Evolutionary conservation across 2,888 invertebrate species (phyloP).

Genomic region (Nemapogon koenigi): DNA sequence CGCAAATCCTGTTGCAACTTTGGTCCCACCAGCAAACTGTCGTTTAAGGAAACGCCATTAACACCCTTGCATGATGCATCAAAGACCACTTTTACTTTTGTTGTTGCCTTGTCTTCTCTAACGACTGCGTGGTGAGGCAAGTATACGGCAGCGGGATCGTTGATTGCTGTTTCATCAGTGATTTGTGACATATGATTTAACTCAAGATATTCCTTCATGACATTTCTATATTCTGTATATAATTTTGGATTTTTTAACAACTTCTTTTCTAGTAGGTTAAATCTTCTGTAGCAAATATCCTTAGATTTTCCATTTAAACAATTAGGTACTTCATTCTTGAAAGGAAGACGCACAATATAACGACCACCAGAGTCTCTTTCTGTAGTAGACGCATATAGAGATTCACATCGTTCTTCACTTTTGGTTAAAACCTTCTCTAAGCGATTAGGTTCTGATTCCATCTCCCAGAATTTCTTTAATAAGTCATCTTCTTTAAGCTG

Average conservation of each 20-base stretch:
- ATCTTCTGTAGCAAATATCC: constrained; percentile 16
- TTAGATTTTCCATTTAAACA: constrained; percentile 14
- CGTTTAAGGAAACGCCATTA: constrained; percentile 11
- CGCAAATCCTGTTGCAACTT: constrained; percentile 15
- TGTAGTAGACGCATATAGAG: constrained; percentile 16
- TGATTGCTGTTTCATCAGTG: neutral
- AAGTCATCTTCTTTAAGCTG: constrained; percentile 16
- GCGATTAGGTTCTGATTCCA: constrained; percentile 15
- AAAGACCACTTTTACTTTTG: constrained; percentile 10
- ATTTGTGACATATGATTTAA: constrained; percentile 13
- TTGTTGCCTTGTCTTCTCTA: constrained; percentile 9
- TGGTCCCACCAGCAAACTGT: constrained; percentile 11
- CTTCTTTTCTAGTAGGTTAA: constrained; percentile 15
- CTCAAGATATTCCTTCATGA: constrained; percentile 14
- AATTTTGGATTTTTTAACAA: constrained; percentile 13
- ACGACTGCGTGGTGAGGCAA: constrained; percentile 11
- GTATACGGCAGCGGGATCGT: constrained; percentile 9
- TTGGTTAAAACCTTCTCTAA: constrained; percentile 13
- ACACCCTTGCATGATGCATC: constrained; percentile 13
- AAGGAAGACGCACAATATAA: constrained; percentile 15
- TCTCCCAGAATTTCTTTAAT: constrained; percentile 17
- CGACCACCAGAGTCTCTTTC: constrained; percentile 14
- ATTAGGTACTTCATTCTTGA: constrained; percentile 13
- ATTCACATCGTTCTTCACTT: constrained; percentile 14
- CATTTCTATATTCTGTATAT: constrained; percentile 15